Conservation (phyloP, 2,888 invertebrate species). For the Timandra comae region DNA sequence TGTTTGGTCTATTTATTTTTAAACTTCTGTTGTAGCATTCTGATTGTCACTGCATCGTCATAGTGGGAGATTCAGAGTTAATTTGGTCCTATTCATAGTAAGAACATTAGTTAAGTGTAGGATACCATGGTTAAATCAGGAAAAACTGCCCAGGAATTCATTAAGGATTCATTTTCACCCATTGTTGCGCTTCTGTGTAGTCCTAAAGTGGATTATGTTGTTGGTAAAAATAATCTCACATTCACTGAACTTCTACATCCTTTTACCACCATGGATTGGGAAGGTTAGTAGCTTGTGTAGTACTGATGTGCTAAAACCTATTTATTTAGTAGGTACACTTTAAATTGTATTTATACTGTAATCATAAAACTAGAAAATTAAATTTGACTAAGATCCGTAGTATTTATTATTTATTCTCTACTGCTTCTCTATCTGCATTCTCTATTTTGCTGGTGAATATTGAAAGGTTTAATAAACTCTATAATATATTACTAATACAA, state of each 20-base stretch:
- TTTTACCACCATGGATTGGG: conserved; percentile 83
- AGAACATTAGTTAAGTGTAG: conserved; percentile 3
- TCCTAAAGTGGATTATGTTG: conserved; percentile 86
- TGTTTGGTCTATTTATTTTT: not conserved
- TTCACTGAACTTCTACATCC: conserved; percentile 94
- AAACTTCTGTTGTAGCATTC: not conserved
- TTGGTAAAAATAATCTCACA: conserved; percentile 92
- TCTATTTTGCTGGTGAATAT: no score
- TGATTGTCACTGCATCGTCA: not conserved
- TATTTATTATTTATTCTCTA: no score
- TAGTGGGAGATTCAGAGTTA: not conserved
- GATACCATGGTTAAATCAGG: conserved; percentile 39
- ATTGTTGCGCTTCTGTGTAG: conserved; percentile 91
- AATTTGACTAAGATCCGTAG: no score
- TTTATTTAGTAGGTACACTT: no score
- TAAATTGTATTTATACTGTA: no score
- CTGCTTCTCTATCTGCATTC: no score
- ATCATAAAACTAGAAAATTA: no score
- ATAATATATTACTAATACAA: no score
- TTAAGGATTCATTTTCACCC: conserved; percentile 93
- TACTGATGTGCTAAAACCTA: no score
- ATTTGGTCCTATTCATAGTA: not conserved
- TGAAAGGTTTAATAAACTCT: no score
- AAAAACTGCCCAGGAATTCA: conserved; percentile 87
- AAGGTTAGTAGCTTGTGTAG: conserved; percentile 37